A percentile compares a stretch with the other conserved stretches of the same genome.
phyloP scores from a whole-genome alignment of 2,888 invertebrate species.

The Anticlea derivata region DNA sequence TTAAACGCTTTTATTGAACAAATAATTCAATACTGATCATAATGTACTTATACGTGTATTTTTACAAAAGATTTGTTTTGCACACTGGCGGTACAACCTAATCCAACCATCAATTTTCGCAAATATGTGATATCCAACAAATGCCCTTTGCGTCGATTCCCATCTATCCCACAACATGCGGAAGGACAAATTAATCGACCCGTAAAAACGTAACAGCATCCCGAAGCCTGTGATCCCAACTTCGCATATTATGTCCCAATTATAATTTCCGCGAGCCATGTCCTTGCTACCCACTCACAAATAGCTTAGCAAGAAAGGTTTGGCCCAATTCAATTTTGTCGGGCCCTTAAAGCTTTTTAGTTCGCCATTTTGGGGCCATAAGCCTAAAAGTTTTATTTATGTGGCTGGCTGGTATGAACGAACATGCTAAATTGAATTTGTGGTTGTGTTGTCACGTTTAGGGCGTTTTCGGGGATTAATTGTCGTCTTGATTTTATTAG shows the following conservation, averaged over 20 bases:
- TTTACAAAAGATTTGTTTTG: background rate
- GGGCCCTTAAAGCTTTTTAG: constrained; percentile 69
- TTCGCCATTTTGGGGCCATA: constrained; percentile 59
- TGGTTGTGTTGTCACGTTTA: constrained; percentile 27
- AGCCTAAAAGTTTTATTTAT: constrained; percentile 58
- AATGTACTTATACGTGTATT: background rate
- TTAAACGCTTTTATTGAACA: too few relatives aligned
- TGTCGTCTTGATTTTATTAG: constrained; percentile 25
- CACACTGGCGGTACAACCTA: background rate
- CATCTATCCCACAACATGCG: constrained; percentile 15
- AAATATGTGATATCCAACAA: constrained; percentile 12
- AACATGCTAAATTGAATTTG: constrained; percentile 29
- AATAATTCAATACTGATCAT: too few relatives aligned
- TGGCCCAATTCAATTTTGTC: constrained; percentile 70
- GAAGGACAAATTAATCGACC: constrained; percentile 50
- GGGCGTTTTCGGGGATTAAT: constrained; percentile 19
- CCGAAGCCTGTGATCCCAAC: constrained; percentile 58
- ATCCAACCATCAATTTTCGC: constrained; percentile 4
- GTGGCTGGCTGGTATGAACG: constrained; percentile 38
- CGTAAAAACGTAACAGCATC: constrained; percentile 50
- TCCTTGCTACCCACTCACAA: constrained; percentile 71
- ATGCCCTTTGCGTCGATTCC: constrained; percentile 8
- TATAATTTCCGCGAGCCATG: constrained; percentile 64
- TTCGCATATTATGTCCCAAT: constrained; percentile 73
- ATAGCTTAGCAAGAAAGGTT: constrained; percentile 74